These are phyloP conservation scores for Unio delphinus DNA, from an alignment of 2,888 invertebrate genomes.

Conservation along the genomic window DNA sequence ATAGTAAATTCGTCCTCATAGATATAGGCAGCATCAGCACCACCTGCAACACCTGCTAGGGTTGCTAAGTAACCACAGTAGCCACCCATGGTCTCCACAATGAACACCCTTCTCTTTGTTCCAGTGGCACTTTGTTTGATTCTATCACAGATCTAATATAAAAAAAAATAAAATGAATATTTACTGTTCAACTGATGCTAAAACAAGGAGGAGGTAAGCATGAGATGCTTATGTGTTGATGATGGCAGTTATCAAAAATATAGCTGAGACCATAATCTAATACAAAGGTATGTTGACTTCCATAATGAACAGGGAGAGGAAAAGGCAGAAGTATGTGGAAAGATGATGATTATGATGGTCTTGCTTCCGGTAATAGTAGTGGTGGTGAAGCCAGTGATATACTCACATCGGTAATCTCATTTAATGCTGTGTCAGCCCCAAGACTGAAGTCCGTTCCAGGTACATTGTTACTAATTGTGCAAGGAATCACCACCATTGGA, in stretches of 20 bases:
- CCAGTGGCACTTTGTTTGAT: conserved; percentile 99
- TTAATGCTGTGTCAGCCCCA: conserved; percentile 96
- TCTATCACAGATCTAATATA: conserved; percentile 67
- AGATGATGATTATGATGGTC: too few relatives aligned
- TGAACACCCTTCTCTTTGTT: conserved; percentile 96
- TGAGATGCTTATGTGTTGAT: neutral
- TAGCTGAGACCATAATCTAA: too few relatives aligned
- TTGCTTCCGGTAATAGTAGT: too few relatives aligned
- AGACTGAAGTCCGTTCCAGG: conserved; percentile 98
- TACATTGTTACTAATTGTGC: conserved; percentile 99
- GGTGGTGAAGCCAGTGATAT: neutral
- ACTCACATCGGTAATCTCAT: conserved; percentile 93
- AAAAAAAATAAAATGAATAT: neutral
- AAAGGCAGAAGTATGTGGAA: too few relatives aligned
- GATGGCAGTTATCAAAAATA: too few relatives aligned
- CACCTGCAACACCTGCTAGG: conserved; percentile 94
- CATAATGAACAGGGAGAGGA: too few relatives aligned
- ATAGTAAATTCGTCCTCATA: conserved; percentile 92
- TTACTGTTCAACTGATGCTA: neutral
- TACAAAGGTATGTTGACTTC: neutral
- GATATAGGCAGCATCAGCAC: conserved; percentile 99
- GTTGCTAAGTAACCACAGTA: conserved; percentile 99
- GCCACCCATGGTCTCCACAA: conserved; percentile 98
- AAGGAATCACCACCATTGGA: conserved; percentile 94
- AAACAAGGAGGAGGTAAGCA: neutral